Percentiles rank a stretch among this genome's conserved stretches.
Evolutionary conservation across 2,113 vertebrate genomes (phyloP).

Genomic region (Mormyrus iriodes): DNA sequence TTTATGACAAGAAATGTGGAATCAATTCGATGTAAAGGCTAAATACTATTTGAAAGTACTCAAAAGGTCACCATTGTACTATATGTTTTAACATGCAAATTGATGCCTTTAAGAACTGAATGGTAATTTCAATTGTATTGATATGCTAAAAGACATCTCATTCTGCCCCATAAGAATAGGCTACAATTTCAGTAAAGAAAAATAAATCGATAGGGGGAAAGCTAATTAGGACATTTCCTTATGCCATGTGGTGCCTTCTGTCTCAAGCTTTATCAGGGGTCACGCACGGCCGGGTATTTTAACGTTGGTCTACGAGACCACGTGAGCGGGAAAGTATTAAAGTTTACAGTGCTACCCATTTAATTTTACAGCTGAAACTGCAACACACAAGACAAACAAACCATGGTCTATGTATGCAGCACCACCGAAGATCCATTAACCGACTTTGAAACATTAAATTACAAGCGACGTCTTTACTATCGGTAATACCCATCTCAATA

Average conservation of each 20-base stretch:
- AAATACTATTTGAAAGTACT: neutral
- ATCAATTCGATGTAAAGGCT: neutral
- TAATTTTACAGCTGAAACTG: neutral
- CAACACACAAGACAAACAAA: neutral
- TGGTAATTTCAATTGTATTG: slow-evolving; percentile 14
- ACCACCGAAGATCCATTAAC: neutral
- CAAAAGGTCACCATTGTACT: neutral
- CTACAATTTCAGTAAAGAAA: slow-evolving; percentile 16
- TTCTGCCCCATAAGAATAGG: neutral
- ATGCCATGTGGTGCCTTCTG: neutral
- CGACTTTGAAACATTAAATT: neutral
- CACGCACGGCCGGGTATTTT: neutral
- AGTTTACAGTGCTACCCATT: neutral
- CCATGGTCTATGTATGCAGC: neutral
- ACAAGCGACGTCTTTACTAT: neutral
- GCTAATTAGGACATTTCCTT: neutral
- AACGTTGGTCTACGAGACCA: neutral
- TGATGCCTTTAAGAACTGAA: neutral
- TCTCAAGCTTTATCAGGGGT: neutral
- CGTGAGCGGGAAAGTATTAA: neutral
- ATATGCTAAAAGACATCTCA: slow-evolving; percentile 15
- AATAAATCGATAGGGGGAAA: neutral
- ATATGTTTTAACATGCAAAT: slow-evolving; percentile 24
- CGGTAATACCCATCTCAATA: neutral
- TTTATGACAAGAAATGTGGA: neutral